Evolutionary conservation across 2,888 invertebrate genomes (phyloP), one percentile per base, ranked within the genome.

Genomic region (Encarsia formosa): DNA sequence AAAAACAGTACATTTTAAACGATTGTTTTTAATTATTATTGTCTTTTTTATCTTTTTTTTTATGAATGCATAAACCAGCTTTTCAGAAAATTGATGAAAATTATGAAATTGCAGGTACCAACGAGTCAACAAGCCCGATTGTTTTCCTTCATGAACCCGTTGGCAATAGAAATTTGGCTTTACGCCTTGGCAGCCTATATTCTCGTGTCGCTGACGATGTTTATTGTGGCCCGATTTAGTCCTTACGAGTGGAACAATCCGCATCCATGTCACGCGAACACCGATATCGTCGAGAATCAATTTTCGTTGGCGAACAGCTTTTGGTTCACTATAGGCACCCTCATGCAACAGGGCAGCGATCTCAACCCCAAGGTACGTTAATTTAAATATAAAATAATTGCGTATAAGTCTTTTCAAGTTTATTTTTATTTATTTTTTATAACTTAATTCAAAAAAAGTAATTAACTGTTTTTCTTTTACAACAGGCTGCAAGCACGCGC

Each of bases 321-420:
- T 71, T 91, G 91, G 91, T 91, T 91, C 73, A 86, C 88, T 20
- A 87, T 90, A 48, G 91, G 90, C n/a, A 90, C 90, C 1, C 78
- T 92, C 43, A 88, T 92, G 86, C 90, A 90, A 66, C 90, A 91
- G 74, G 88, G 88, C 60, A 86, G 86, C 37, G 86, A 86, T 66
- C 76, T 87, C 48, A 87, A 87, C 72, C 91, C 91, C 4, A 89
- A 81, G 81, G 84, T 84, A 60, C n/a, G n/a, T n/a, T n/a, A n/a
- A n/a, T n/a, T n/a, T n/a, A n/a, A n/a, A n/a, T n/a, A n/a, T n/a
- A n/a, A n/a, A n/a, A n/a, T n/a, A n/a, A n/a, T n/a, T n/a, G n/a
- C n/a, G n/a, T n/a, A n/a, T n/a, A n/a, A n/a, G n/a, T n/a, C n/a
- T n/a, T n/a, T n/a, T n/a, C n/a, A n/a, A n/a, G n/a, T n/a, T n/a